Evolutionary conservation across 1,140 invertebrate species (phyloP).

Genomic region (Lasaia peninsularis): DNA sequence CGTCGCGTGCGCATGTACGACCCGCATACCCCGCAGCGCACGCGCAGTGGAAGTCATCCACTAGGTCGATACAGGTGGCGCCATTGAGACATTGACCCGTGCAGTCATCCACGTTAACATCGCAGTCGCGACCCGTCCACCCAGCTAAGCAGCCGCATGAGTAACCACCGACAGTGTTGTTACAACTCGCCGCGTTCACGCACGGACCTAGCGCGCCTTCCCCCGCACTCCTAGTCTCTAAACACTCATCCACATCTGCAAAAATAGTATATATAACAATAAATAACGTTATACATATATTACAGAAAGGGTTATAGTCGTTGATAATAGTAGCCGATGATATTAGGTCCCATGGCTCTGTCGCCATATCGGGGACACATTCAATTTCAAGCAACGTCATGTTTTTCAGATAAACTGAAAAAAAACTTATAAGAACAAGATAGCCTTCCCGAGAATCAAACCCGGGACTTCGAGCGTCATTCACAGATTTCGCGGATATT

Average conservation of each 20-base stretch:
- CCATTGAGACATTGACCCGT: conserved; percentile 91
- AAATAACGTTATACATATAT: no score
- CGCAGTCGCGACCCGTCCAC: conserved; percentile 92
- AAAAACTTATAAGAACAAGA: no score
- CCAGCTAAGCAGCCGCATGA: conserved; percentile 88
- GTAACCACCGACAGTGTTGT: conserved; percentile 90
- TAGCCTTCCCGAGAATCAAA: no score
- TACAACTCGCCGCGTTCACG: conserved; percentile 88
- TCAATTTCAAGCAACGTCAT: no score
- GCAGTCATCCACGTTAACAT: conserved; percentile 93
- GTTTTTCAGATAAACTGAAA: no score
- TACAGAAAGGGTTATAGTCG: no score
- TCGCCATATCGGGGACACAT: no score
- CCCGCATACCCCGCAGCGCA: conserved; percentile 88
- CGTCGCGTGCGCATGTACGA: conserved; percentile 82
- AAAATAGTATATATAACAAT: no score
- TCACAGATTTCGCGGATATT: no score
- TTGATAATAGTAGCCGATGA: not conserved
- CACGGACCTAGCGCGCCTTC: conserved; percentile 78
- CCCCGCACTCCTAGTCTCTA: conserved; percentile 48
- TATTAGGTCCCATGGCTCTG: no score
- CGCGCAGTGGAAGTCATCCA: conserved; percentile 90
- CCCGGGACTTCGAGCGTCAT: no score
- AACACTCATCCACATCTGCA: conserved; percentile 83
- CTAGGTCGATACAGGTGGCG: conserved; percentile 90